Evolutionary conservation across 2,113 vertebrate species (phyloP).

Genomic region (Rhinichthys klamathensis): DNA sequence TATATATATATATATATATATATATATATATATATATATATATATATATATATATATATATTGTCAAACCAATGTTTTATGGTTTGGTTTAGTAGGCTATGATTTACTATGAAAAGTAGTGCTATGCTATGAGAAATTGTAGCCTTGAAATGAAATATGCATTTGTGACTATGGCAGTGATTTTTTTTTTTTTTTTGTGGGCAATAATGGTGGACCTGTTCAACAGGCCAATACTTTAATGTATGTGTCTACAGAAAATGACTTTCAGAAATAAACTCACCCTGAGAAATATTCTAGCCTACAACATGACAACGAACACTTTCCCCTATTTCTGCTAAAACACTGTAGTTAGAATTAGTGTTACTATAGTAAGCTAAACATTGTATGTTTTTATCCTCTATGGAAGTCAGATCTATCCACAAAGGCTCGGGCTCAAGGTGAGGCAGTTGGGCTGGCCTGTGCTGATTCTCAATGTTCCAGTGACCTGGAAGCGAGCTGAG

Average conservation of each 20-base stretch:
- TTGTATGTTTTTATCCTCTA: neutral
- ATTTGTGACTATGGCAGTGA: no score
- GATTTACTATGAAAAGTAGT: no score
- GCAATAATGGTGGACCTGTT: no score
- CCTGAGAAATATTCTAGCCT: neutral
- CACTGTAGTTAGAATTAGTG: neutral
- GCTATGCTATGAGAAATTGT: no score
- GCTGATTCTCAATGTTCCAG: conserved; percentile 36
- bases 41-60: no score
- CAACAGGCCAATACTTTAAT: no score
- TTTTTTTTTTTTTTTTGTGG: no score
- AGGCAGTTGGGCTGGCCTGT: neutral
- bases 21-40: no score
- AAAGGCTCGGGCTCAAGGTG: neutral
- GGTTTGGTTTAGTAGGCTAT: no score
- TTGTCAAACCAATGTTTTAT: no score
- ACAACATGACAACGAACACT: neutral
- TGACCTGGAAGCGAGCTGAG: conserved; percentile 47
- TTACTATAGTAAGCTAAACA: neutral
- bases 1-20: no score
- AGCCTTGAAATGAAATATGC: no score
- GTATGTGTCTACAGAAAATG: neutral
- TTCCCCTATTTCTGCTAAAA: neutral
- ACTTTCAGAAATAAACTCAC: neutral
- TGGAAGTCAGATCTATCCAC: conserved; percentile 4